Base-by-base conservation (phyloP, 2,888 invertebrate species). In the Lottia scabra region DNA sequence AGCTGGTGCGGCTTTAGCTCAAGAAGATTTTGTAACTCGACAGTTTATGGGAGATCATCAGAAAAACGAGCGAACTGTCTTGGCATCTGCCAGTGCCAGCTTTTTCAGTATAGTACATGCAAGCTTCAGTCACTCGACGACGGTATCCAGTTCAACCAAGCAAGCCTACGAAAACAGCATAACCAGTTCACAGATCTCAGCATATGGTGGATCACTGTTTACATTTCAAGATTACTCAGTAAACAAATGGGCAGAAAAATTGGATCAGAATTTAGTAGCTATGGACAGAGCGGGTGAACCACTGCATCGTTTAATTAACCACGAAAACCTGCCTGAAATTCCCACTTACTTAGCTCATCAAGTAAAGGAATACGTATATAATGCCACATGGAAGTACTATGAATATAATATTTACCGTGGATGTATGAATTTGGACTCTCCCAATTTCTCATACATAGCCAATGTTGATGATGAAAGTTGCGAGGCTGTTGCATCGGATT, bases 1-100 rank as follows among this genome's bases (percentile, higher is more conserved):
- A 63, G 84, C 83, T 0, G 85, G 86, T 15, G 84, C 84, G 10
- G 79, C 80, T 1, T 71, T 82, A 0, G 78, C 81, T 19, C 81
- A 82, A 67, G 65, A 56, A 13, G 56, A 56, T 56, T 56, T 56
- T 56, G 23, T 56, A 23, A 23, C 56, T 23, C 56, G 23, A 56
- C n/a, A 19, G 19, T 56, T 23, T 56, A 23, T 56, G 2, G 23
- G 12, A 23, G 0, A 56, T 1, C 10, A n/a, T 12, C 0, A 23
- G 19, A 15, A n/a, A 12, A 6, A 56, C 4, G 3, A 23, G 56
- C 10, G 15, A 12, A 12, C n/a, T 23, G 19, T 56, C 1, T 23
- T 23, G 56, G 23, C 23, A 19, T 56, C 56, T 19, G 56, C 56
- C 0, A 8, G 56, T 56, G 56, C 19, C 0, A 23, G 19, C 56